These are phyloP conservation scores for Euzophera pinguis DNA, from an alignment of 2,888 invertebrate species.

Conservation along the genomic window DNA sequence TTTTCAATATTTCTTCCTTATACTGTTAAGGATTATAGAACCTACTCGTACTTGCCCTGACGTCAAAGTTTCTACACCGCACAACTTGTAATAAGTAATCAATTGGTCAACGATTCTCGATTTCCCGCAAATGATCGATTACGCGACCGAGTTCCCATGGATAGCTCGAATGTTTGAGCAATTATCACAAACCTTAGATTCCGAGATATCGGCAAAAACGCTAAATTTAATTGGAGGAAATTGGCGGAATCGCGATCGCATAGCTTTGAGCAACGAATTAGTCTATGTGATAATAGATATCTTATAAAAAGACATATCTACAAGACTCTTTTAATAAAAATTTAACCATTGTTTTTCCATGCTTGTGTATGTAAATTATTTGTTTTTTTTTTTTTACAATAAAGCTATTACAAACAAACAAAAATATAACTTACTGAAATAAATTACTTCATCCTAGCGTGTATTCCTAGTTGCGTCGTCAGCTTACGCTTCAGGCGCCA, in stretches of 20 bases:
- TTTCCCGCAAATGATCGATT: conserved; percentile 10
- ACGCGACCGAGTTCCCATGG: conserved; percentile 9
- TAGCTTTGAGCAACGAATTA: background rate
- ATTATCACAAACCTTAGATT: conserved; percentile 6
- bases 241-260: background rate
- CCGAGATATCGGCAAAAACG: background rate
- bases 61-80: no score
- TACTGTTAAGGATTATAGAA: no score
- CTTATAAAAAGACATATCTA: background rate
- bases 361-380: no score
- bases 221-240: conserved; percentile 5
- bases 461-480: no score
- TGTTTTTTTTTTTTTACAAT: no score
- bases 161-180: conserved; percentile 5
- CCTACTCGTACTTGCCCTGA: no score
- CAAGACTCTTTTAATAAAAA: background rate
- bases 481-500: no score
- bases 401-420: no score
- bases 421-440: no score
- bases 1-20: no score
- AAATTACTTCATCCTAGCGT: no score
- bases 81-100: background rate
- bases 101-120: background rate
- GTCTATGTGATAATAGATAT: background rate
- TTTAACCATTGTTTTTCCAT: no score